A percentile compares a stretch with the other conserved stretches of the same genome.
phyloP scores from a whole-genome alignment of 2,888 invertebrate genomes.

The Lepetodrilus schrolli region DNA sequence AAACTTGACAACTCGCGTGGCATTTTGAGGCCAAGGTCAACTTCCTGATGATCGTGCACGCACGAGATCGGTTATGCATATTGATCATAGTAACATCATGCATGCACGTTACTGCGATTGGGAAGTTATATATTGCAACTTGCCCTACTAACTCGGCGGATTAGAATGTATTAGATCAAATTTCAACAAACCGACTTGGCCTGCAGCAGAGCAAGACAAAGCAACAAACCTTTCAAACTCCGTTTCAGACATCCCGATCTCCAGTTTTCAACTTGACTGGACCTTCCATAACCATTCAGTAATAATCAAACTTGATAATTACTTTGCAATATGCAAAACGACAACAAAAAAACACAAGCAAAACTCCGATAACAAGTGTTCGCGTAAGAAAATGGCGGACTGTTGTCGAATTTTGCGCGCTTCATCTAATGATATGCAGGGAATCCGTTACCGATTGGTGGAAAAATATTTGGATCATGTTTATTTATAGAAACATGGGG shows the following conservation, averaged over 20 bases:
- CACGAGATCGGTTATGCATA: too few relatives aligned
- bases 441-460: slow-evolving; percentile 10
- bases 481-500: slow-evolving; percentile 27
- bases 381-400: slow-evolving; percentile 32
- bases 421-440: slow-evolving; percentile 17
- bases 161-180: too few relatives aligned
- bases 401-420: slow-evolving; percentile 34
- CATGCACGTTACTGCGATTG: too few relatives aligned
- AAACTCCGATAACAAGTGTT: background rate
- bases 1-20: slow-evolving; percentile 12
- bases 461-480: background rate
- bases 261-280: slow-evolving; percentile 35
- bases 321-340: slow-evolving; percentile 10
- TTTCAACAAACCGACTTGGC: background rate
- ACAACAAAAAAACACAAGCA: slow-evolving; percentile 8
- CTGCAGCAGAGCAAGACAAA: background rate
- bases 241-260: slow-evolving; percentile 42
- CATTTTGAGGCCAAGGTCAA: slow-evolving; percentile 20
- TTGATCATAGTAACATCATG: too few relatives aligned
- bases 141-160: too few relatives aligned
- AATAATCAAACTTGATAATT: slow-evolving; percentile 19
- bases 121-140: too few relatives aligned
- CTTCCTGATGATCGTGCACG: too few relatives aligned
- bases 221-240: slow-evolving; percentile 41
- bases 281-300: slow-evolving; percentile 40